These are phyloP conservation scores for Graphium colonna DNA, from an alignment of 2,888 invertebrate species.

Conservation along the genomic window DNA sequence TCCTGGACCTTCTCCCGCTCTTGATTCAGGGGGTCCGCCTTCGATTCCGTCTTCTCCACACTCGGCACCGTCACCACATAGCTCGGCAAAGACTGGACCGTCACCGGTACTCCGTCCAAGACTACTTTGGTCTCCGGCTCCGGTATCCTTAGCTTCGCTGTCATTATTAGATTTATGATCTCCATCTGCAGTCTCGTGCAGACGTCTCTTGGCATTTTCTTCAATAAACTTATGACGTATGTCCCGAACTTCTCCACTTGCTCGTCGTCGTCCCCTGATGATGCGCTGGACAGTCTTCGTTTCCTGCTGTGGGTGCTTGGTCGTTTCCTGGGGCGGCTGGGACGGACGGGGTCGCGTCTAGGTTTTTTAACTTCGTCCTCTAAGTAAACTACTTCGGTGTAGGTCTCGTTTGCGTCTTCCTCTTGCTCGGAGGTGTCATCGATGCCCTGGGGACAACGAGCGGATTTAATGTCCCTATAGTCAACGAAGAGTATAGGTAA, in stretches of 20 bases:
- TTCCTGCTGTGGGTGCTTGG: slow-evolving; percentile 2
- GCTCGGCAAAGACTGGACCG: slow-evolving; percentile 4
- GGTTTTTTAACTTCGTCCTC: slow-evolving; percentile 21
- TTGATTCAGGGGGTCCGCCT: background rate
- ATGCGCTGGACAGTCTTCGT: background rate
- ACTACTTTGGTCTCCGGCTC: slow-evolving; percentile 8
- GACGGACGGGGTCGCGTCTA: background rate
- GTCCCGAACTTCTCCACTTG: slow-evolving; percentile 47
- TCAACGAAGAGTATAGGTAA: no score
- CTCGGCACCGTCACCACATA: slow-evolving; percentile 14
- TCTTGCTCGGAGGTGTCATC: slow-evolving; percentile 22
- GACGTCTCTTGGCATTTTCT: slow-evolving; percentile 41
- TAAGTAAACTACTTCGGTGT: slow-evolving; percentile 28
- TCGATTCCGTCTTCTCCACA: background rate
- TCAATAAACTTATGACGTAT: slow-evolving; percentile 48
- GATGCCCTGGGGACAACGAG: slow-evolving; percentile 6
- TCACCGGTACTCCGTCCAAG: slow-evolving; percentile 13
- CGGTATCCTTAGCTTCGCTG: slow-evolving; percentile 36
- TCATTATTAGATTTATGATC: slow-evolving; percentile 52
- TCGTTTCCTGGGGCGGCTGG: no score
- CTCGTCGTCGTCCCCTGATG: slow-evolving; percentile 26
- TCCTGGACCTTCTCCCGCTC: background rate
- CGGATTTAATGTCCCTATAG: no score
- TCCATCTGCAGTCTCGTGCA: slow-evolving; percentile 51
- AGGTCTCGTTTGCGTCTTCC: slow-evolving; percentile 19